These are phyloP conservation scores for Plectropomus leopardus DNA, from an alignment of 2,113 vertebrate genomes.

Conservation along the genomic window DNA sequence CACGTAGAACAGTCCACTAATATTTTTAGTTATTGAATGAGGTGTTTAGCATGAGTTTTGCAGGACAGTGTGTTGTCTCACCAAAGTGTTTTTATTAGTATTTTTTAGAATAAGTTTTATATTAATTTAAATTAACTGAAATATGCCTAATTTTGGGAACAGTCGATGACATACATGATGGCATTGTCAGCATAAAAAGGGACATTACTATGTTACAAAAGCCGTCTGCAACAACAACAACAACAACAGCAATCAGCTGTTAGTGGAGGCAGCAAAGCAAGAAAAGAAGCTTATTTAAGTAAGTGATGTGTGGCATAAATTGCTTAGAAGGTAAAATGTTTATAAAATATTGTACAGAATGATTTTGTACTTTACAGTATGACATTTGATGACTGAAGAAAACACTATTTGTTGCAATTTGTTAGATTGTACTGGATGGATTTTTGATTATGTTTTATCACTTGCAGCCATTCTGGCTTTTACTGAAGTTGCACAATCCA, in stretches of 20 bases:
- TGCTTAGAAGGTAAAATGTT: too few species aligned
- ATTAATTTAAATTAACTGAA: neutral
- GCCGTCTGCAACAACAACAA: neutral
- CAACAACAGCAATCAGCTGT: neutral
- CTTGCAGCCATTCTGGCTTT: conserved; percentile 15
- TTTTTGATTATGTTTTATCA: neutral
- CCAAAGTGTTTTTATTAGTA: neutral
- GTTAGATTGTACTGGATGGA: neutral
- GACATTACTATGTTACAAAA: neutral
- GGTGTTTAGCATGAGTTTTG: too few species aligned
- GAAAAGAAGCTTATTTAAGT: neutral
- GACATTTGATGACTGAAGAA: neutral
- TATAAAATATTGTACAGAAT: too few species aligned
- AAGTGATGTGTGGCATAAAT: too few species aligned
- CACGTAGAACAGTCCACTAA: too few species aligned
- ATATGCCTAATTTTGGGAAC: neutral
- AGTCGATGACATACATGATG: neutral
- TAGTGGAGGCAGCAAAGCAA: neutral
- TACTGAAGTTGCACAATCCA: neutral
- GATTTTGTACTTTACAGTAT: neutral
- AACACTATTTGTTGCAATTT: neutral
- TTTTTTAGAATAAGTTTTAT: too few species aligned
- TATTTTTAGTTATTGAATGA: too few species aligned
- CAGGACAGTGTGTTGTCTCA: neutral
- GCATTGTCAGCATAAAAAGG: neutral